Evolutionary conservation across 2,888 invertebrate species (phyloP).

Genomic region (Perithous albicinctus): DNA sequence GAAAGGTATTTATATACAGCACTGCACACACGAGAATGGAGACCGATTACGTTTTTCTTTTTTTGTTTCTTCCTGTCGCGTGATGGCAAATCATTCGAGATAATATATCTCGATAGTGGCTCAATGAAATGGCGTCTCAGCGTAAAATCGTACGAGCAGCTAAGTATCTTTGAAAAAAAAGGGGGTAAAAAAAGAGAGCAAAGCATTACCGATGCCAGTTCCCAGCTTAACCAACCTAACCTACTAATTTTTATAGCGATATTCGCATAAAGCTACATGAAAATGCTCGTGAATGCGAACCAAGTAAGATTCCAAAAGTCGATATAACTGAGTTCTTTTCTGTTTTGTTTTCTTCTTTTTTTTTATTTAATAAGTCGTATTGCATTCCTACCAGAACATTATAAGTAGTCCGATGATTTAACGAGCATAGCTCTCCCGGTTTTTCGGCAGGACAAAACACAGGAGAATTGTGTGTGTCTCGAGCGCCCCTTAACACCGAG

Average conservation of each 20-base stretch:
- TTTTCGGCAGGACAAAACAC: slow-evolving; percentile 56
- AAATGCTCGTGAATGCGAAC: slow-evolving; percentile 54
- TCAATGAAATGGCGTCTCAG: slow-evolving; percentile 69
- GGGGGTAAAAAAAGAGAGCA: slow-evolving; percentile 74
- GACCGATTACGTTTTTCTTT: slow-evolving; percentile 12
- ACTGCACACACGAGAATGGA: slow-evolving; percentile 27
- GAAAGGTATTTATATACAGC: slow-evolving; percentile 40
- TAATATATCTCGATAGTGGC: slow-evolving; percentile 53
- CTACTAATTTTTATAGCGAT: slow-evolving; percentile 72
- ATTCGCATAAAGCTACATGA: slow-evolving; percentile 66
- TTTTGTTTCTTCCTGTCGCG: slow-evolving; percentile 20
- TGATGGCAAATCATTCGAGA: slow-evolving; percentile 33
- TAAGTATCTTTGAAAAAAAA: slow-evolving; percentile 58
- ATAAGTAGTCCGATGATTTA: slow-evolving; percentile 57
- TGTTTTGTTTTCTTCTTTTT: slow-evolving; percentile 1
- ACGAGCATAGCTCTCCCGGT: slow-evolving; percentile 59
- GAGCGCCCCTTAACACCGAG: slow-evolving; percentile 49
- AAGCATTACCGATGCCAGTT: slow-evolving; percentile 78
- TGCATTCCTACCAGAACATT: slow-evolving; percentile 63
- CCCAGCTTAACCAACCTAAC: slow-evolving; percentile 80
- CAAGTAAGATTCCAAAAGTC: background rate
- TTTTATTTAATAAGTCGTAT: background rate
- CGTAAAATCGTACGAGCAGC: slow-evolving; percentile 64
- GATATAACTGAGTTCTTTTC: slow-evolving; percentile 9
- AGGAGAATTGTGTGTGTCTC: slow-evolving; percentile 38